Percentiles rank a stretch among this genome's conserved stretches.
These are phyloP conservation scores for Perca schrenkii DNA, from an alignment of 2,113 vertebrate species.

Conservation along the genomic window DNA sequence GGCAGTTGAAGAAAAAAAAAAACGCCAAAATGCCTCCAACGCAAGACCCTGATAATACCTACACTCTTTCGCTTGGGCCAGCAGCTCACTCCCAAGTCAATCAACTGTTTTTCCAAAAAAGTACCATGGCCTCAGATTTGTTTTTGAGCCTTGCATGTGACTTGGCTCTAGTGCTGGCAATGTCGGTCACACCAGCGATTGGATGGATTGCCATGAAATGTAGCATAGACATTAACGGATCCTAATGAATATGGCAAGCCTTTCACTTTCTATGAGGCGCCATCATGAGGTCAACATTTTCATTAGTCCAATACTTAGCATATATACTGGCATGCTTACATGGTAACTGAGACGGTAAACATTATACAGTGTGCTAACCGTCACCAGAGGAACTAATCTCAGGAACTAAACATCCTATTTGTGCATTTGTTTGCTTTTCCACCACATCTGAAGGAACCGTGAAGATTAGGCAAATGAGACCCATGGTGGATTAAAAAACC, in stretches of 20 bases:
- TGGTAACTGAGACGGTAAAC: no score
- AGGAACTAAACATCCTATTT: neutral
- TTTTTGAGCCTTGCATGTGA: neutral
- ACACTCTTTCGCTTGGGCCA: neutral
- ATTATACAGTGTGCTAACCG: neutral
- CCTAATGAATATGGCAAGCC: neutral
- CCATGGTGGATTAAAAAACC: neutral
- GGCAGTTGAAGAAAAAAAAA: no score
- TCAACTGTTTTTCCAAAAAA: neutral
- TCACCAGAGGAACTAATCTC: neutral
- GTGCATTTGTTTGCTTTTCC: neutral
- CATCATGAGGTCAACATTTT: no score
- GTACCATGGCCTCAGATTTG: neutral
- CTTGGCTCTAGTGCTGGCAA: no score
- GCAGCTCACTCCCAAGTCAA: neutral
- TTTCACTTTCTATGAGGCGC: no score
- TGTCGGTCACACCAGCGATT: neutral
- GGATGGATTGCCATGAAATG: neutral
- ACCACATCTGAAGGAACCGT: neutral
- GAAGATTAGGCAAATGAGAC: neutral
- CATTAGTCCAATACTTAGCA: no score
- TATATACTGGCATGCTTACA: no score
- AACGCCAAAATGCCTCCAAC: neutral
- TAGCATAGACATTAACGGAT: neutral
- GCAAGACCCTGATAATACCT: neutral